Evolutionary conservation across 2,113 vertebrate genomes (phyloP), one percentile per base, ranked within the genome.

Genomic region (Alligator mississippiensis): DNA sequence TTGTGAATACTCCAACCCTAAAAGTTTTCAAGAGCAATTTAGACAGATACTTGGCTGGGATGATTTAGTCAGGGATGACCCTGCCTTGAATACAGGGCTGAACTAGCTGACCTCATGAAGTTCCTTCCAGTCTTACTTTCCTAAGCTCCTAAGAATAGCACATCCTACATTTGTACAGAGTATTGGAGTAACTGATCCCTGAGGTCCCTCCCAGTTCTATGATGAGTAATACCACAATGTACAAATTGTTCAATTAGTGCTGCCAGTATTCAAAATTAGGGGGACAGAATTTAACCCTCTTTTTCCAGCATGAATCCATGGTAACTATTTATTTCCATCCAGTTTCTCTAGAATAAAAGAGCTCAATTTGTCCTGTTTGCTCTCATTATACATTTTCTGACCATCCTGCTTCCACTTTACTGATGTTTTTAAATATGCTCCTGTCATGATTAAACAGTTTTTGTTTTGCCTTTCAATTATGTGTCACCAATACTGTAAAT

Each of bases 401-500:
- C 2, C 2, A 80, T 61, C 4, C 66, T 87, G n/a, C 4, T 16
- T 7, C 9, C 30, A 72, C 15, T 19, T 80, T 92, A 80, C 55
- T 66, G 25, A 15, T 64, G 4, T 57, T 92, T 90, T 80, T 81
- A 75, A 92, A 30, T 76, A 66, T 8, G 3, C 25, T 95, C 64
- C 5, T 13, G 3, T 66, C 80, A 27, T 81, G 21, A 88, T 63
- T 88, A 95, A 96, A 95, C 58, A 16, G 72, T 93, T 84, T 93
- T 90, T 92, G 66, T 93, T 93, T 90, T 92, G 30, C 77, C 5
- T 87, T 93, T 90, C 84, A 93, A 27, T 95, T 96, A 80, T 58
- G 63, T 85, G 70, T 89, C 86, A 84, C 64, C 66, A 92, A 87
- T 90, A 79, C 61, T 59, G 21, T 78, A 90, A 93, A 80, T 77